These are phyloP conservation scores for Hofmannophila pseudospretella DNA, from an alignment of 2,888 invertebrate genomes.

Conservation along the genomic window DNA sequence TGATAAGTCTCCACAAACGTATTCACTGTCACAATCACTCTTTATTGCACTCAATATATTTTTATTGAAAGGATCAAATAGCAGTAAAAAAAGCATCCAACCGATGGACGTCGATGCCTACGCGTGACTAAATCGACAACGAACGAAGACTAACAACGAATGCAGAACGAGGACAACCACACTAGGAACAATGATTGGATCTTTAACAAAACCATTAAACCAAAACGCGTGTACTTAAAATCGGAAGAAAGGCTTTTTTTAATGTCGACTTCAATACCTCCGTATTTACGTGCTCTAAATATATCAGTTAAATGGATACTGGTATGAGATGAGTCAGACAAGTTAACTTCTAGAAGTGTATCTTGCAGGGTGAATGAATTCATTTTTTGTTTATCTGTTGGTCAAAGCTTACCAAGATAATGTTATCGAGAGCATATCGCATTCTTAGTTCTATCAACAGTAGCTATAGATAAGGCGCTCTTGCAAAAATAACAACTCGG, in stretches of 20 bases:
- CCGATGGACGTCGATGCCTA: conserved; percentile 53
- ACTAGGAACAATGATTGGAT: conserved; percentile 31
- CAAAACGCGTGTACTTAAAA: conserved; percentile 14
- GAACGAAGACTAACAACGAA: conserved; percentile 37
- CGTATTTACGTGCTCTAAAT: conserved; percentile 3
- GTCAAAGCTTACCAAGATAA: background rate
- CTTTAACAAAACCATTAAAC: conserved; percentile 18
- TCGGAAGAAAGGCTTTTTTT: conserved; percentile 4
- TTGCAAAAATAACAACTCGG: conserved; percentile 20
- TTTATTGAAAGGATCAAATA: conserved; percentile 12
- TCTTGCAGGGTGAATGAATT: background rate
- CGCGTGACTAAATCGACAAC: conserved; percentile 60
- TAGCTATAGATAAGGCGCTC: conserved; percentile 8
- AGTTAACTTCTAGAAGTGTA: background rate
- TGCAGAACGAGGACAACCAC: conserved; percentile 40
- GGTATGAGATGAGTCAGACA: background rate
- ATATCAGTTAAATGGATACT: background rate
- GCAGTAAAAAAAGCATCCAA: conserved; percentile 37
- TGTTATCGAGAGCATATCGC: conserved; percentile 1
- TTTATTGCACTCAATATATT: conserved; percentile 6
- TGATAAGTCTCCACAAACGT: background rate
- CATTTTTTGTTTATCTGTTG: background rate
- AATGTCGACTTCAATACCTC: background rate
- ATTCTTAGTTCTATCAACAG: conserved; percentile 10
- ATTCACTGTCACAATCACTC: conserved; percentile 8